Conservation (phyloP, 2,797 vertebrate genomes). For the Sebastiscus tertius region DNA sequence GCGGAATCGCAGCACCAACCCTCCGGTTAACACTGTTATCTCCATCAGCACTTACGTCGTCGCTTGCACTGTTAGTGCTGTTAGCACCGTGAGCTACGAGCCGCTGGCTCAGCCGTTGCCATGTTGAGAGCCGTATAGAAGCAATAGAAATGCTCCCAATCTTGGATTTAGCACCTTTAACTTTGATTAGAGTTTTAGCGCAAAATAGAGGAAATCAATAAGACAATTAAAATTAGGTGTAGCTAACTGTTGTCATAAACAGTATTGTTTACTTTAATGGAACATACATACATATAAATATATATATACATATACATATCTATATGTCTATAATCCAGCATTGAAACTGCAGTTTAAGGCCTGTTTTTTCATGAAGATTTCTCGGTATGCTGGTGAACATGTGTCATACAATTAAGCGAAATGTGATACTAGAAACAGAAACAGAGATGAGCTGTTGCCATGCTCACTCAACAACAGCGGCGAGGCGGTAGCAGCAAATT, state of each 20-base stretch:
- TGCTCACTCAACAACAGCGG: neutral
- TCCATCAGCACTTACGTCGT: no score
- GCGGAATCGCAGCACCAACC: no score
- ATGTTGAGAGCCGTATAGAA: no score
- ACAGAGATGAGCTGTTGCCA: neutral
- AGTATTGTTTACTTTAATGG: neutral
- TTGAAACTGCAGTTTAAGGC: neutral
- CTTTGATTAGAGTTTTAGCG: no score
- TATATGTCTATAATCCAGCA: neutral
- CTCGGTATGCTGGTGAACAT: neutral
- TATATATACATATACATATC: neutral
- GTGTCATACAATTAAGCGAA: neutral
- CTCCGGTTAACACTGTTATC: no score
- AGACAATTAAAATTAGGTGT: no score
- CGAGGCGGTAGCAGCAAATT: neutral
- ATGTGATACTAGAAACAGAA: neutral
- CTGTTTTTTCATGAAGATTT: neutral
- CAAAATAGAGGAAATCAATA: no score
- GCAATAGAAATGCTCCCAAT: no score
- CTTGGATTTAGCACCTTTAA: no score
- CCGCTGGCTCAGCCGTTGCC: no score
- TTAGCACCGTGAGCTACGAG: no score
- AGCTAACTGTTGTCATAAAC: neutral
- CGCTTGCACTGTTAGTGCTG: no score
- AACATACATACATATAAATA: neutral